These are phyloP conservation scores for Osmerus mordax DNA, from an alignment of 2,113 vertebrate species.

Conservation along the genomic window DNA sequence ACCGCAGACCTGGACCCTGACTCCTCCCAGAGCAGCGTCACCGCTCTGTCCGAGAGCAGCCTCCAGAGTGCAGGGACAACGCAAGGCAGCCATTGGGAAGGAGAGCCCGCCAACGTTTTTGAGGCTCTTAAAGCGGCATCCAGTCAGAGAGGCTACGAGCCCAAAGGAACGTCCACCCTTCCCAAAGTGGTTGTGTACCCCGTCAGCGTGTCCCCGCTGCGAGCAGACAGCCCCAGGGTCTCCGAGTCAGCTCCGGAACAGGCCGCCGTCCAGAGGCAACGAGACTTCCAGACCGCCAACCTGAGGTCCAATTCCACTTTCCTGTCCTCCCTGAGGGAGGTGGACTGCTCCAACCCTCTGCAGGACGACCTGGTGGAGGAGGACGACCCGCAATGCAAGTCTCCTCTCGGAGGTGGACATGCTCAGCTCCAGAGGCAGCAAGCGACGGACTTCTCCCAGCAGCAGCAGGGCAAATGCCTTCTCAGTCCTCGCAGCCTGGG, in stretches of 20 bases:
- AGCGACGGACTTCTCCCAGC: constrained; percentile 90
- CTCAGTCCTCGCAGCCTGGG: constrained; percentile 93
- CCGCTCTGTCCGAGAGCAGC: constrained; percentile 71
- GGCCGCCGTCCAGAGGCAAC: constrained; percentile 76
- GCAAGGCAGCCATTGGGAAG: constrained; percentile 59
- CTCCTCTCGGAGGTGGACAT: constrained; percentile 70
- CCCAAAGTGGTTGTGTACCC: constrained; percentile 93
- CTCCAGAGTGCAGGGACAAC: constrained; percentile 65
- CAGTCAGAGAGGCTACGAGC: constrained; percentile 70
- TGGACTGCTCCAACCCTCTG: constrained; percentile 70
- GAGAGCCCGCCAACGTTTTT: constrained; percentile 39
- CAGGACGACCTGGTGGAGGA: constrained; percentile 67
- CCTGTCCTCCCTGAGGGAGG: constrained; percentile 77
- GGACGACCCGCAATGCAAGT: constrained; percentile 79
- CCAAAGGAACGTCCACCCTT: constrained; percentile 77
- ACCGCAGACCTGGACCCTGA: constrained; percentile 80
- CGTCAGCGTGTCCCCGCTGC: constrained; percentile 81
- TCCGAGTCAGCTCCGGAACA: constrained; percentile 76
- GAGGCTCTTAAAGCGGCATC: constrained; percentile 67
- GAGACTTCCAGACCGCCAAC: constrained; percentile 73
- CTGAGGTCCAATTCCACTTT: constrained; percentile 67
- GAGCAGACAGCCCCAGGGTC: constrained; percentile 83
- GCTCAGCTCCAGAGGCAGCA: constrained; percentile 94
- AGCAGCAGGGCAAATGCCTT: constrained; percentile 88
- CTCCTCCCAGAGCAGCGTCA: constrained; percentile 72